Base-by-base conservation (phyloP, 2,797 vertebrate species). In the Schizopygopsis pylzovi region DNA sequence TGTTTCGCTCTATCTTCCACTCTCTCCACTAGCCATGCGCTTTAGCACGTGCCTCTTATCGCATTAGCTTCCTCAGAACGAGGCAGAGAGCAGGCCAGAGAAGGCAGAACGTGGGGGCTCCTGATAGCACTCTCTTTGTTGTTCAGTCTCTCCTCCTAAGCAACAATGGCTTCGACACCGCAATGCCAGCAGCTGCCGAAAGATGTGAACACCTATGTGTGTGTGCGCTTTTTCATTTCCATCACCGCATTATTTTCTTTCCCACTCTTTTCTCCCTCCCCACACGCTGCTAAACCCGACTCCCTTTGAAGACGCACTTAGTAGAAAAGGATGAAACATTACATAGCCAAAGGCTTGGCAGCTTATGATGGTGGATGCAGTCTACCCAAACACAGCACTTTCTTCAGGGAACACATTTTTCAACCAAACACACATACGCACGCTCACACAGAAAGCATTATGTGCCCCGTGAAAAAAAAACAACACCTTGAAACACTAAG, bases 81-180 rank as follows among this genome's bases (percentile, higher is more conserved):
- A 88, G 84, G 79, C 84, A 68, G 73, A 79, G 85, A 85, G 84
- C 83, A 85, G 82, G 86, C 83, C 87, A 88, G 87, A 86, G 78
- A 83, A 89, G 88, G 77, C 84, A 85, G 65, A 81, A 89, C 85
- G 84, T 91, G 89, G 89, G 67, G 87, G 87, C 85, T 63, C 52
- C 61, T 81, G 90, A 92, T 90, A 90, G 89, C 86, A 84, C 84
- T 82, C 75, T 75, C 89, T 89, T 89, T 90, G 88, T 89, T 91
- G 88, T 89, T 89, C 75, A 71, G 87, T 87, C 82, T 82, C 85
- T 85, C 86, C 87, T 73, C 43, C 82, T 77, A 72, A 88, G 81
- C 79, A 90, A 91, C 90, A 91, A 89, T 86, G 87, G 81, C 88
- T 88, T 85, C 63, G 77, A 37, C 83, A 65, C 81, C 33, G 63